Conservation (phyloP, 1,140 invertebrate species). For the Meloidogyne exigua region DNA sequence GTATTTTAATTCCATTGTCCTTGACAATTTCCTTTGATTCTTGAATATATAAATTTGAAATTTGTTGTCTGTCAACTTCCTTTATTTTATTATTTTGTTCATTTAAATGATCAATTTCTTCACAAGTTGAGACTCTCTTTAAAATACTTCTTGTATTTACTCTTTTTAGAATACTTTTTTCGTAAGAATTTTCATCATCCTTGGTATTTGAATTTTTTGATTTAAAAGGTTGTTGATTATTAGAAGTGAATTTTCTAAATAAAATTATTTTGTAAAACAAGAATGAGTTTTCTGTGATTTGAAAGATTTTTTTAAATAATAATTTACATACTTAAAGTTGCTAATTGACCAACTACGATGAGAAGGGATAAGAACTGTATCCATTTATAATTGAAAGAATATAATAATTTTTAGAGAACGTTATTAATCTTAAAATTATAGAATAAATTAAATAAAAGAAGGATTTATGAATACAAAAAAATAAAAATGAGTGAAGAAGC, state of each 20-base stretch:
- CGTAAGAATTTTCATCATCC: not conserved
- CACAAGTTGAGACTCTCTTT: constrained; percentile 4
- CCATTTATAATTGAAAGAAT: not conserved
- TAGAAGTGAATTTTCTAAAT: constrained; percentile 17
- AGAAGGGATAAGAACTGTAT: not conserved
- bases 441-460: too few species aligned
- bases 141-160: constrained; percentile 9
- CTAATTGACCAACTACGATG: constrained; percentile 18
- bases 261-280: not conserved
- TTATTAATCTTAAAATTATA: too few species aligned
- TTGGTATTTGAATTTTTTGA: not conserved
- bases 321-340: constrained; percentile 15
- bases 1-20: constrained; percentile 6
- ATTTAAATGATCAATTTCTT: constrained; percentile 10
- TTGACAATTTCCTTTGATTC: not conserved
- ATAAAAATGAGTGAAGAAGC: too few species aligned
- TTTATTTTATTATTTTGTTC: not conserved
- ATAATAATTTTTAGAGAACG: too few species aligned
- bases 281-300: not conserved
- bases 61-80: not conserved
- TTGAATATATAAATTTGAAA: not conserved
- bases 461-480: too few species aligned
- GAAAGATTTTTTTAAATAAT: not conserved
- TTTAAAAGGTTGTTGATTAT: not conserved
- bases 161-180: not conserved